Percentiles rank a stretch among this genome's conserved stretches.
These are phyloP conservation scores for Drosophila pegasa DNA, from an alignment of 2,888 invertebrate genomes.

Conservation along the genomic window DNA sequence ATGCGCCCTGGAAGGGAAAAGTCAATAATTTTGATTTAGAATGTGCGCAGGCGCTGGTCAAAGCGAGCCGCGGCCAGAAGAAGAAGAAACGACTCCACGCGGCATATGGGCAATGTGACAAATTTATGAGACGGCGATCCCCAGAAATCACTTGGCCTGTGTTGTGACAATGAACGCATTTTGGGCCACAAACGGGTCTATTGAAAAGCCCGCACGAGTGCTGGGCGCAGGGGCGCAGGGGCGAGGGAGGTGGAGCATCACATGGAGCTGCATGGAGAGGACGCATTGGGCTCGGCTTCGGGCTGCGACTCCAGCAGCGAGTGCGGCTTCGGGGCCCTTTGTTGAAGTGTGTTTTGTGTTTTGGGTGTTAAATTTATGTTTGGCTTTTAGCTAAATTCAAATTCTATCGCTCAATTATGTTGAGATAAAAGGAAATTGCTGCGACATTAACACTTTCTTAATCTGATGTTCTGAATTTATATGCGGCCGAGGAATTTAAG, in stretches of 20 bases:
- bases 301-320: constrained; percentile 19
- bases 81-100: constrained; percentile 26
- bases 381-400: constrained; percentile 82
- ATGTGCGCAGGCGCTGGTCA: constrained; percentile 73
- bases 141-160: constrained; percentile 38
- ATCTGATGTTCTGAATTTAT: constrained; percentile 80
- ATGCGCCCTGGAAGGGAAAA: constrained; percentile 7
- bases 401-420: constrained; percentile 84
- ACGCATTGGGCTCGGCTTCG: constrained; percentile 15
- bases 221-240: not conserved
- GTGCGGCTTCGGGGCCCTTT: constrained; percentile 37
- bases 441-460: constrained; percentile 80
- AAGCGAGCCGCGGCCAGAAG: constrained; percentile 40
- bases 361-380: constrained; percentile 83
- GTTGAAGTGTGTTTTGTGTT: constrained; percentile 63
- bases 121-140: constrained; percentile 67
- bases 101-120: constrained; percentile 64
- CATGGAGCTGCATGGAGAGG: constrained; percentile 16
- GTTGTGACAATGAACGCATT: constrained; percentile 67
- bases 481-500: constrained; percentile 75
- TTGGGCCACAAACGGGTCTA: constrained; percentile 45
- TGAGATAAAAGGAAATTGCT: constrained; percentile 82
- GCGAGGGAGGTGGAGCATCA: not conserved
- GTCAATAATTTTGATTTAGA: constrained; percentile 68
- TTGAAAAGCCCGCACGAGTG: constrained; percentile 62